phyloP scores from a whole-genome alignment of 2,888 invertebrate genomes.

The Ctenicera cuprea region DNA sequence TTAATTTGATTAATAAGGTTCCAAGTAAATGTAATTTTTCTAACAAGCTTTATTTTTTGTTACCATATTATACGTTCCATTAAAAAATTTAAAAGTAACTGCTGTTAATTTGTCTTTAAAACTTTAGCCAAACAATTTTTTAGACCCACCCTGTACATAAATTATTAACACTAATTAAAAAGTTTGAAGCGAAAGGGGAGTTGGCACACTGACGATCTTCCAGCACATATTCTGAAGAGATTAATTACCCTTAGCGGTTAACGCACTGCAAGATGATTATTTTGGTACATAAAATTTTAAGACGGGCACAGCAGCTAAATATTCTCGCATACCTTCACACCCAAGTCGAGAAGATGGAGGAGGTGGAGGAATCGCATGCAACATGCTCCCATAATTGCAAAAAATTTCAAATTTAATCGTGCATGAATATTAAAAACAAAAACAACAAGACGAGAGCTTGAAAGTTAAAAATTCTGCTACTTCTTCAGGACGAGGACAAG shows the following conservation, averaged over 20 bases:
- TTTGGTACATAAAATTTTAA: constrained; percentile 43
- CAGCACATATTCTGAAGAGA: constrained; percentile 22
- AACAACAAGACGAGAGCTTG: constrained; percentile 4
- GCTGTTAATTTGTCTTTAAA: too few relatives aligned
- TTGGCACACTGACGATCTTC: constrained; percentile 2
- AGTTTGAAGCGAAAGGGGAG: constrained; percentile 1
- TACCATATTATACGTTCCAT: too few relatives aligned
- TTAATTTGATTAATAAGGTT: too few relatives aligned
- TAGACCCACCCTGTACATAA: neutral
- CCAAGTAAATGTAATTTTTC: too few relatives aligned
- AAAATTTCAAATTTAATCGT: constrained; percentile 37
- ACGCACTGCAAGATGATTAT: constrained; percentile 39
- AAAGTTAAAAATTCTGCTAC: constrained; percentile 19
- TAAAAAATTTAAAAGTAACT: too few relatives aligned
- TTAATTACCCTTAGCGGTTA: constrained; percentile 43
- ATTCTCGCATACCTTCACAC: constrained; percentile 1
- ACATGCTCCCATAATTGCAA: constrained; percentile 36
- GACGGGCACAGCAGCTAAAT: constrained; percentile 7
- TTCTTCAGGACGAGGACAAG: neutral
- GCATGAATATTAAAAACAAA: constrained; percentile 37
- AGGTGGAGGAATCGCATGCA: constrained; percentile 5
- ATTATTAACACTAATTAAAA: neutral
- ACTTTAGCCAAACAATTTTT: too few relatives aligned
- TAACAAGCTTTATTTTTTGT: too few relatives aligned
- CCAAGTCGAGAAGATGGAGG: neutral